A percentile compares a stretch with the other conserved stretches of the same genome.
Conservation (phyloP, 2,888 invertebrate genomes). For the Ophonus ardosiacus region DNA sequence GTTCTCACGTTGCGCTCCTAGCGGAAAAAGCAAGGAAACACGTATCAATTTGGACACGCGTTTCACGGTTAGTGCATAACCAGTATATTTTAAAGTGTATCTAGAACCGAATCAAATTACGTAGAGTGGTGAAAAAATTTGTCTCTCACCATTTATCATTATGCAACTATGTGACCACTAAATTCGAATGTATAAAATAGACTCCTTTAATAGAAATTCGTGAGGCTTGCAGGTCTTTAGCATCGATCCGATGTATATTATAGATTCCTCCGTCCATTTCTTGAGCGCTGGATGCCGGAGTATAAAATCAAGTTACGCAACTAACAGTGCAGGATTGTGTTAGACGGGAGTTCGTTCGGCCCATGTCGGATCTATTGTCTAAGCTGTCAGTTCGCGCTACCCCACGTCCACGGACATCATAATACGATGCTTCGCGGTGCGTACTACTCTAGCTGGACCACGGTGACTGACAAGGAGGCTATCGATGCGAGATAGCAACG, state of each 20-base stretch:
- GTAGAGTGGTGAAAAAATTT: no score
- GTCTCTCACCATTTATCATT: no score
- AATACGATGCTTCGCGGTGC: conserved; percentile 36
- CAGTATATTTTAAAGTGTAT: no score
- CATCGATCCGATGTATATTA: conserved; percentile 4
- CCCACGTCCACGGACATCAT: conserved; percentile 42
- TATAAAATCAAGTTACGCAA: conserved; percentile 50
- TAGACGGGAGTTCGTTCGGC: conserved; percentile 20
- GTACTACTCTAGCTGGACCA: not conserved
- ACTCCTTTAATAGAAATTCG: no score
- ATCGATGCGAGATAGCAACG: not conserved
- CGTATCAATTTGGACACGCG: no score
- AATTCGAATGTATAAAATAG: no score
- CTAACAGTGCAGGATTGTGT: conserved; percentile 38
- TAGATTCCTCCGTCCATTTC: conserved; percentile 35
- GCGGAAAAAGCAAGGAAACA: no score
- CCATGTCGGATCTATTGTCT: conserved; percentile 50
- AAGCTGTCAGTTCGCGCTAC: conserved; percentile 43
- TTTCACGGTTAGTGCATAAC: no score
- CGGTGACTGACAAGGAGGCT: not conserved
- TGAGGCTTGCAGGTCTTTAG: not conserved
- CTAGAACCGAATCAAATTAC: no score
- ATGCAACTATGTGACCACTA: no score
- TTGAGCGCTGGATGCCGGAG: not conserved
- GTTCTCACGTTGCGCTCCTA: no score